Evolutionary conservation across 64 coral and sea anemone genomes (phyloP), one percentile per base, ranked within the genome.

Genomic region (Pachyseris speciosa): DNA sequence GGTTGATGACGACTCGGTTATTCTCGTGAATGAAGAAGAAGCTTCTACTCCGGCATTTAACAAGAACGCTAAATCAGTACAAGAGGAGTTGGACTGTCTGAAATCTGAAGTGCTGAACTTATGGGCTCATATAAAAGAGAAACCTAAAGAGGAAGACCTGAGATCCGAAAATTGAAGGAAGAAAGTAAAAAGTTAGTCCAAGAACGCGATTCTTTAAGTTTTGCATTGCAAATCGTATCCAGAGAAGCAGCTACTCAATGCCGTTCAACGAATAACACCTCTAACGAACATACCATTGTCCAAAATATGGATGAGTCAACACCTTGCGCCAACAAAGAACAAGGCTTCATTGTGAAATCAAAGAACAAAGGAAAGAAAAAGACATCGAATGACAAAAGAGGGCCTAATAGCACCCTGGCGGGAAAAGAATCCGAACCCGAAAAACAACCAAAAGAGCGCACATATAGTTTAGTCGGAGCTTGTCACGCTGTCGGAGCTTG

Each of bases 141-240:
- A 64, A 26, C 59, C 59, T n/a, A n/a, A n/a, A n/a, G n/a, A n/a
- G n/a, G n/a, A n/a, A n/a, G n/a, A n/a, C n/a, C n/a, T n/a, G n/a
- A n/a, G n/a, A n/a, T n/a, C n/a, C n/a, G n/a, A n/a, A n/a, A n/a
- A n/a, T 51, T 74, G 36, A 88, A 75, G 69, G 86, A 88, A 57
- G 86, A 88, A 75, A 75, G 75, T 69, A 88, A 34, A 20, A 88
- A 74, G 58, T 88, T 88, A 88, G 75, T 64, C 38, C 86, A 75
- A 88, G 86, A 88, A 88, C 86, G 33, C 53, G 83, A 69, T 43
- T 86, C 83, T 32, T 43, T 69, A 4, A 48, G 28, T 47, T 86
- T 86, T 44, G 83, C 83, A 67, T 70, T 69, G 27, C 83, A 86
- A 28, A 86, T 86, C 42, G 64, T 86, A 34, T 86, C 83, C 1